Base-by-base conservation (phyloP, 2,888 invertebrate species). In the Dryomyza anilis region DNA sequence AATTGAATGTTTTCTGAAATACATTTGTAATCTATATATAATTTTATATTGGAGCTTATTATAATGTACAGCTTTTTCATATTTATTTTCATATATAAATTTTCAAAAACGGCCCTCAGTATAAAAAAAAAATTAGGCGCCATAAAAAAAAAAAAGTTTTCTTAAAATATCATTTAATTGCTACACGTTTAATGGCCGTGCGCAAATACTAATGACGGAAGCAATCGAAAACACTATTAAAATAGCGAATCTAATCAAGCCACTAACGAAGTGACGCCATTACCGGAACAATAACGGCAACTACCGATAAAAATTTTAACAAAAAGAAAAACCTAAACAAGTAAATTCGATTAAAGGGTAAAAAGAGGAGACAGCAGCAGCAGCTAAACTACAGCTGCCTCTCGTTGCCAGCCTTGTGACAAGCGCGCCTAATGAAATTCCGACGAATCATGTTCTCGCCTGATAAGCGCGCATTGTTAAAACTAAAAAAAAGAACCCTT, bases 391-490 rank as follows among this genome's bases (percentile, higher is more conserved):
- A 27, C 33, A 30, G 29, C 67, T 68, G 53, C 14, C 1, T 23
- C 1, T 12, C 39, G 39, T 12, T 16, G 36, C 30, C 45, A n/a
- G n/a, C n/a, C 21, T 29, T 19, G 57, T 10, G 23, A 3, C 63
- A 43, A n/a, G 61, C 57, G 29, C 66, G 69, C 71, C 73, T 71
- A 73, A 73, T 73, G 71, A 77, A 76, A 76, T 77, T 77, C 74
- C 73, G 69, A 61, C 69, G 74, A 76, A 76, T 73, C 76, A 77
- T 77, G 78, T 76, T 77, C 74, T 77, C 78, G 76, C 78, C 76
- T 77, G 76, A 77, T 77, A 77, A 77, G 76, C 69, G 66, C 59
- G 73, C 76, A 76, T 77, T 77, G 78, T 75, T 76, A 72, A 77
- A 70, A 48, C 36, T 45, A 55, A n/a, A 39, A 65, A 53, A 39